These are phyloP conservation scores for Cephus pygmeus DNA, from an alignment of 2,888 invertebrate species.

Conservation along the genomic window DNA sequence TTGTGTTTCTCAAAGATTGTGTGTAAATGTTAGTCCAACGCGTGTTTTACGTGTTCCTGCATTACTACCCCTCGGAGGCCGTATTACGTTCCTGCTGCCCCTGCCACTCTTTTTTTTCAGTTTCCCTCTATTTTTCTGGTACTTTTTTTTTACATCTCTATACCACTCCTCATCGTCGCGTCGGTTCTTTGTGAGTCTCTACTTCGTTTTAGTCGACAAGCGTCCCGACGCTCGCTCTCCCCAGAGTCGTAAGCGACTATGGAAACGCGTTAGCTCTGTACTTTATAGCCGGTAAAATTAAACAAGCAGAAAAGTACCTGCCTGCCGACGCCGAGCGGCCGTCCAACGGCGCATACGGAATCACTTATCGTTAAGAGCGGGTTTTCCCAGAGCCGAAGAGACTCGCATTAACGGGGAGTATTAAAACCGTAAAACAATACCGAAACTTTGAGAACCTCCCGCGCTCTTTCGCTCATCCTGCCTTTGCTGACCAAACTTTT, in stretches of 20 bases:
- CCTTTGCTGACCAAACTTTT: conserved; percentile 39
- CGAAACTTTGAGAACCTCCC: conserved; percentile 32
- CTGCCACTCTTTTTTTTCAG: conserved; percentile 17
- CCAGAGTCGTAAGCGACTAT: too few species aligned
- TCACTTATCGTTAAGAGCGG: conserved; percentile 33
- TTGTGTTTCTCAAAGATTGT: neutral
- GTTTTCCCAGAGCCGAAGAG: neutral
- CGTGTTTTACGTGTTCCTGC: too few species aligned
- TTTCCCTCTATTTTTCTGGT: conserved; percentile 13
- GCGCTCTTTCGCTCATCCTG: conserved; percentile 26
- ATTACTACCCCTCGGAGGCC: too few species aligned
- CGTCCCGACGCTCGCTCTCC: too few species aligned
- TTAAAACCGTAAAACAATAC: conserved; percentile 45
- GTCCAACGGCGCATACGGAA: conserved; percentile 32
- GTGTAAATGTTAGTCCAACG: too few species aligned
- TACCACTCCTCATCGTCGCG: neutral
- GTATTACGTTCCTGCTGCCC: neutral
- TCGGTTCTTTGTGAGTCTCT: too few species aligned
- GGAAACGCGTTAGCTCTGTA: too few species aligned
- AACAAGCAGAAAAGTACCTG: neutral
- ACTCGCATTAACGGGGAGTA: conserved; percentile 27
- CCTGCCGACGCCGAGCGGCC: neutral
- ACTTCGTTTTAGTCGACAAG: too few species aligned
- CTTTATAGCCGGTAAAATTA: conserved; percentile 4
- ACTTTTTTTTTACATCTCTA: conserved; percentile 11